Percentiles rank a stretch among this genome's conserved stretches.
Conservation (phyloP, 1,140 invertebrate species). For the Bemisia tabaci region DNA sequence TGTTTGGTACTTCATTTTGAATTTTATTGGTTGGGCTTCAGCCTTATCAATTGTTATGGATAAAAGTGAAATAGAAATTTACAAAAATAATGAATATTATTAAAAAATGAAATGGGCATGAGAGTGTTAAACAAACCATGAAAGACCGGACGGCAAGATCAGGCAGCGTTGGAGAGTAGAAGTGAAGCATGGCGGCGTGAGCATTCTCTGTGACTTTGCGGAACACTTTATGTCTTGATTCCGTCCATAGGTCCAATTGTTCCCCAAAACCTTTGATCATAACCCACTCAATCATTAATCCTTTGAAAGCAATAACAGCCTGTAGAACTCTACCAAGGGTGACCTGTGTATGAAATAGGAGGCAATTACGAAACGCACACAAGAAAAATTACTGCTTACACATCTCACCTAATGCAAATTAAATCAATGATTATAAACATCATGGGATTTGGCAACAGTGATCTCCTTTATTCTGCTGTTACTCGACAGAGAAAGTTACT, state of each 20-base stretch:
- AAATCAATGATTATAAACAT: too few species aligned
- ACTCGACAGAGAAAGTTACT: too few species aligned
- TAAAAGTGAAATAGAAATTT: too few species aligned
- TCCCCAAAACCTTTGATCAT: conserved; percentile 76
- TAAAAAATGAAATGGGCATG: neutral
- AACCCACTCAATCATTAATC: conserved; percentile 88
- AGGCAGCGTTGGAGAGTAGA: conserved; percentile 76
- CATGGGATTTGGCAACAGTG: too few species aligned
- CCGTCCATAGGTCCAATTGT: conserved; percentile 72
- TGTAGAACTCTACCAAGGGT: conserved; percentile 78
- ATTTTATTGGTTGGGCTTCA: too few species aligned
- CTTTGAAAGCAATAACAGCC: conserved; percentile 79
- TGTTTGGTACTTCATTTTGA: too few species aligned
- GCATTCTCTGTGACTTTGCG: conserved; percentile 89
- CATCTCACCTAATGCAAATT: too few species aligned
- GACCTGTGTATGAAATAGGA: conserved; percentile 44
- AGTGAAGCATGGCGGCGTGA: conserved; percentile 89
- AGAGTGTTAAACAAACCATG: too few species aligned
- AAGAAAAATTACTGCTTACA: too few species aligned
- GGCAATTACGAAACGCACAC: too few species aligned
- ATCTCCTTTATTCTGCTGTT: too few species aligned
- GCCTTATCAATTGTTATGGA: too few species aligned
- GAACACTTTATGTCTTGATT: conserved; percentile 83
- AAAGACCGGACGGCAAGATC: conserved; percentile 80
- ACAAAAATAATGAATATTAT: conserved; percentile 19